Evolutionary conservation across 2,113 vertebrate genomes (phyloP).

Genomic region (Salminus brasiliensis): DNA sequence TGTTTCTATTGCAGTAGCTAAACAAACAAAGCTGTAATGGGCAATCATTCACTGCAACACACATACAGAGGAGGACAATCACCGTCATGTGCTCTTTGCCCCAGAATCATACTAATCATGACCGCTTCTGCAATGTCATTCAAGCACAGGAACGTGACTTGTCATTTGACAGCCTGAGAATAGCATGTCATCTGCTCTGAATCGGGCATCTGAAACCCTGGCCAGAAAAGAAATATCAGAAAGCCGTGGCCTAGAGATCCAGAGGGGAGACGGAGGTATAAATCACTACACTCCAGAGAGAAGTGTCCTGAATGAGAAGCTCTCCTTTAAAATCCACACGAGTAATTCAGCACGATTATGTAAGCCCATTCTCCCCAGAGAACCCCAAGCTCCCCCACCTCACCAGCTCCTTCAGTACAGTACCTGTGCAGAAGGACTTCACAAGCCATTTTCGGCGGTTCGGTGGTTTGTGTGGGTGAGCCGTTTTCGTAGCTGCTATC

Average conservation of each 20-base stretch:
- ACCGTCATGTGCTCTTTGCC: background rate
- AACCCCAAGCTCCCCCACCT: background rate
- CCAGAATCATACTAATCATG: background rate
- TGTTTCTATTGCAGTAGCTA: background rate
- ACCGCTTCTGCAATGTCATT: background rate
- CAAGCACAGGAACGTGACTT: background rate
- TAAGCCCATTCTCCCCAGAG: background rate
- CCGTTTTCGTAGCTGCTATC: conserved; percentile 23
- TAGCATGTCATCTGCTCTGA: background rate
- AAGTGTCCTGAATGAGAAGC: conserved; percentile 10
- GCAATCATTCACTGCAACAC: background rate
- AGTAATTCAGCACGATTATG: conserved; percentile 7
- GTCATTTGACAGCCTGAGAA: background rate
- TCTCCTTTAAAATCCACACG: background rate
- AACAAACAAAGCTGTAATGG: conserved; percentile 25
- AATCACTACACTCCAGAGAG: background rate
- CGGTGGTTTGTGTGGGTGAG: conserved; percentile 11
- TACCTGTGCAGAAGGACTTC: conserved; percentile 89
- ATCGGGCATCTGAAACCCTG: conserved; percentile 6
- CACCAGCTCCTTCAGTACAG: conserved; percentile 33
- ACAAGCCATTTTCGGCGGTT: conserved; percentile 78
- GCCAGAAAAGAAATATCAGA: conserved; percentile 19
- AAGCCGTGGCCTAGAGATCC: background rate
- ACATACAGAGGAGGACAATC: background rate
- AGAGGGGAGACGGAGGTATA: background rate